phyloP scores from a whole-genome alignment of 2,797 vertebrate species.

The Rhadinocentrus ornatus region DNA sequence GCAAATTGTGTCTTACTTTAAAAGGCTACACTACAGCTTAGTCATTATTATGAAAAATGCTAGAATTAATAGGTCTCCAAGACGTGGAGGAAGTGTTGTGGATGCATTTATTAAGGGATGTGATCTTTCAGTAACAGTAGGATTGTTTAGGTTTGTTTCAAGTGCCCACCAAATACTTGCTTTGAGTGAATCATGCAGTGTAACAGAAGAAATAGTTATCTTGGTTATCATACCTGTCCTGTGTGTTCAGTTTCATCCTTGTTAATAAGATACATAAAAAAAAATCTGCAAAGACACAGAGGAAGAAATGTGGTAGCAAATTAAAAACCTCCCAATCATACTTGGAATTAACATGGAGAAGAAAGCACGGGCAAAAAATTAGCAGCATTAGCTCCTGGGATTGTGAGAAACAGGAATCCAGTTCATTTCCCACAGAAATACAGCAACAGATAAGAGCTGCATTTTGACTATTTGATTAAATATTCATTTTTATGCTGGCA shows the following conservation, averaged over 20 bases:
- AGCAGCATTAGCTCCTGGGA: neutral
- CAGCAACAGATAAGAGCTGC: neutral
- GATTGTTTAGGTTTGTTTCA: constrained; percentile 22
- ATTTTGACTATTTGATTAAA: constrained; percentile 17
- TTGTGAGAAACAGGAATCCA: neutral
- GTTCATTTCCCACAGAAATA: constrained; percentile 1
- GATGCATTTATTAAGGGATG: constrained; percentile 23
- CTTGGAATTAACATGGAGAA: neutral
- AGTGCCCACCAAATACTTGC: constrained; percentile 6
- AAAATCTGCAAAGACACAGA: constrained; percentile 76
- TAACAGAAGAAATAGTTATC: constrained; percentile 22
- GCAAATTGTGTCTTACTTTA: constrained; percentile 37
- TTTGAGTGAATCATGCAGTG: constrained; percentile 22
- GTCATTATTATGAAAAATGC: constrained; percentile 38
- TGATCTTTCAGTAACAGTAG: constrained; percentile 17
- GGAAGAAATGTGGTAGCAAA: constrained; percentile 19
- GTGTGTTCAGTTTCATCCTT: constrained; percentile 86
- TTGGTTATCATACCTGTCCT: constrained; percentile 75
- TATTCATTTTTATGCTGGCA: neutral
- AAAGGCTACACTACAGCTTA: constrained; percentile 62
- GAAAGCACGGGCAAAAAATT: neutral
- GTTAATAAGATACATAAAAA: constrained; percentile 86
- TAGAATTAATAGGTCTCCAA: constrained; percentile 49
- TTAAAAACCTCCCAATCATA: constrained; percentile 4
- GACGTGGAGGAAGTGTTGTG: constrained; percentile 3